A percentile compares a stretch with the other conserved stretches of the same genome.
phyloP scores from a whole-genome alignment of 2,888 invertebrate genomes.

The Falcaria lacertinaria region DNA sequence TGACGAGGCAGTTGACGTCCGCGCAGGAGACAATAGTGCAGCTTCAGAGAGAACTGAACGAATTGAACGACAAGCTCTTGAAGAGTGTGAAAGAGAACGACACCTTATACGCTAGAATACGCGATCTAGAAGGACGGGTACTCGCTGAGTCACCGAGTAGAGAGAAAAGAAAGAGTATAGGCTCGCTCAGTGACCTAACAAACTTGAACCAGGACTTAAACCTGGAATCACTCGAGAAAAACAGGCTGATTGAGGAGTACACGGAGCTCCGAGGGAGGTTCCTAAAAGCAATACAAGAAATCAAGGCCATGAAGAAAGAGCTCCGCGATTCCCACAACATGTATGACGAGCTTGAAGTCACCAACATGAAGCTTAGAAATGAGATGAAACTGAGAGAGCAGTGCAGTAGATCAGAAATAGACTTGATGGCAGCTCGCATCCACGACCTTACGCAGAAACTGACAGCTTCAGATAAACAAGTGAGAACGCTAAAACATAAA shows the following conservation, averaged over 20 bases:
- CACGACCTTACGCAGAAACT: slow-evolving; percentile 91
- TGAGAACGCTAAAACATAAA: slow-evolving; percentile 88
- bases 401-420: slow-evolving; percentile 85
- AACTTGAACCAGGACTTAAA: slow-evolving; percentile 88
- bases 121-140: slow-evolving; percentile 84
- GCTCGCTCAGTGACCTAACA: slow-evolving; percentile 89
- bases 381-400: slow-evolving; percentile 83
- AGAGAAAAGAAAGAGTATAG: slow-evolving; percentile 83
- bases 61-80: slow-evolving; percentile 82
- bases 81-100: slow-evolving; percentile 90
- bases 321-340: slow-evolving; percentile 88
- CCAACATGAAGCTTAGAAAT: slow-evolving; percentile 86
- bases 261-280: slow-evolving; percentile 87
- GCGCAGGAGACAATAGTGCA: slow-evolving; percentile 83
- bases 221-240: slow-evolving; percentile 85
- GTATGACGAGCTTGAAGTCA: slow-evolving; percentile 89
- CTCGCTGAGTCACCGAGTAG: slow-evolving; percentile 72
- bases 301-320: slow-evolving; percentile 89
- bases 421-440: slow-evolving; percentile 89
- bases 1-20: slow-evolving; percentile 83
- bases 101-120: slow-evolving; percentile 83
- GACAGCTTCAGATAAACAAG: slow-evolving; percentile 89
- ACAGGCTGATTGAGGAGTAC: slow-evolving; percentile 89
- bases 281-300: slow-evolving; percentile 90
- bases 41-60: slow-evolving; percentile 83